Base-by-base conservation (phyloP, 30 jellyfish, hydroid and myxozoan genomes). In the Turritopsis rubra region DNA sequence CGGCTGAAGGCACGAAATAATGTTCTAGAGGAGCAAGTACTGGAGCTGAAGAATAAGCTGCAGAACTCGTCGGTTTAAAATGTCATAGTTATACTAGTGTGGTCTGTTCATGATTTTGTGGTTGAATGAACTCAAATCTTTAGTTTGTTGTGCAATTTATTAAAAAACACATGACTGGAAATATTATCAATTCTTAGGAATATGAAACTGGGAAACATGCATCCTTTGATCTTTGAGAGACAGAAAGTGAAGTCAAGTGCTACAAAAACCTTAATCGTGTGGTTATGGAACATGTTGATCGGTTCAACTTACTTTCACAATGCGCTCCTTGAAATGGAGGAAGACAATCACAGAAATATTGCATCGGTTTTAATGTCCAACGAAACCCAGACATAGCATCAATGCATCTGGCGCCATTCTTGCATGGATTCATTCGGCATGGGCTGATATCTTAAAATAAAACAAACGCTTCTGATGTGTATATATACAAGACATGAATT, bases 281-380 rank as follows among this genome's bases (percentile, higher is more conserved):
- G n/a, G n/a, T n/a, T n/a, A n/a, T n/a, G n/a, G n/a, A n/a, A n/a
- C n/a, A n/a, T n/a, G n/a, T n/a, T n/a, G n/a, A n/a, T n/a, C n/a
- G n/a, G n/a, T n/a, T n/a, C n/a, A n/a, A n/a, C n/a, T 70, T 79
- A 93, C 99, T 71, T 83, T 85, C 94, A 75, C 99, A 93, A 25
- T 83, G 30, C 65, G 73, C 87, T 52, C 99, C 99, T 25, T 66
- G 73, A 78, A 82, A 93, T 4, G 96, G 94, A 52, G 96, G 91
- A 31, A 65, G 85, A 88, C 99, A 93, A 1, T 83, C 52, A 75
- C 99, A 93, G 79, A 85, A 89, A 86, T 85, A 93, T 81, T 93
- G 97, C 82, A 89, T 53, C 65, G 96, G 97, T 18, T 93, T 90
- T 52, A 84, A 88, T 1, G 93, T 54, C 99, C 99, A 93, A 29